Conservation (phyloP, 2,797 vertebrate genomes). For the Myotis findleyi region DNA sequence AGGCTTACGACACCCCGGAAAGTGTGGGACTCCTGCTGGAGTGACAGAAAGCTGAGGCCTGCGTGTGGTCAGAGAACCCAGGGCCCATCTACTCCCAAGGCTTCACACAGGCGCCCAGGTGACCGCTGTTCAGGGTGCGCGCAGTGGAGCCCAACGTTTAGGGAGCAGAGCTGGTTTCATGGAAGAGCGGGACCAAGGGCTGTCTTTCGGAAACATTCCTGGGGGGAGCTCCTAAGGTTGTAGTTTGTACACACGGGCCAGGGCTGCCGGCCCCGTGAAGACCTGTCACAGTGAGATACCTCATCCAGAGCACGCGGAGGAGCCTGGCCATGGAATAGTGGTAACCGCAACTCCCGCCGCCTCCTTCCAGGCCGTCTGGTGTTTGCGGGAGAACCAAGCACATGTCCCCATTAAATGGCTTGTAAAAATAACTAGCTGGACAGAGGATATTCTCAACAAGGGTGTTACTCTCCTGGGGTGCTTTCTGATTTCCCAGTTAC, state of each 20-base stretch:
- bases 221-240: neutral
- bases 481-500: neutral
- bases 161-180: neutral
- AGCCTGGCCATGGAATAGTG: neutral
- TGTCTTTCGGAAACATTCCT: neutral
- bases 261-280: neutral
- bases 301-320: neutral
- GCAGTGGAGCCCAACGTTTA: neutral
- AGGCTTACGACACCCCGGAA: neutral
- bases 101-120: neutral
- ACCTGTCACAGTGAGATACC: neutral
- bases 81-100: too few relatives aligned
- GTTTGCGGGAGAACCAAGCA: neutral
- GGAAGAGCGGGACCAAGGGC: neutral
- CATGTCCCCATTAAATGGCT: neutral
- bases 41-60: neutral
- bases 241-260: neutral
- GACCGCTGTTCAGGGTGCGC: neutral
- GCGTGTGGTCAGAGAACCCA: neutral
- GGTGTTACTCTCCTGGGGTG: neutral
- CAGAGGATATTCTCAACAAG: neutral
- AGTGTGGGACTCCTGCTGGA: neutral
- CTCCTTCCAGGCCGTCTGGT: neutral
- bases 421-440: neutral
- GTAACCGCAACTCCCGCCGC: neutral